A percentile compares a stretch with the other conserved stretches of the same genome.
Evolutionary conservation across 1,140 invertebrate genomes (phyloP).

Genomic region (Probaryconus sp.): DNA sequence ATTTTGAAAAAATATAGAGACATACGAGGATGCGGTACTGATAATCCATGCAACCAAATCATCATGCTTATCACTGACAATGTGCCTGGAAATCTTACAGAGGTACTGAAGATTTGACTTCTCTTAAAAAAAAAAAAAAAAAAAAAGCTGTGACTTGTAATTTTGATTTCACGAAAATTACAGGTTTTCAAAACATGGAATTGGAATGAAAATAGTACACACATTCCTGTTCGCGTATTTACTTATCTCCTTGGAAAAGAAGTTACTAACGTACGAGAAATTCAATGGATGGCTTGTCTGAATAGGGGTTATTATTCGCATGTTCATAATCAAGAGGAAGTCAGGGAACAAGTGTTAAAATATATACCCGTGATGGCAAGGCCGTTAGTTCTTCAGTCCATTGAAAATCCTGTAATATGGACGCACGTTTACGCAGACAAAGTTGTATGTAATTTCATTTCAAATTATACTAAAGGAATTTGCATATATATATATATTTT

Average conservation of each 20-base stretch:
- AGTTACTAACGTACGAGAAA: constrained; percentile 93
- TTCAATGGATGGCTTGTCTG: constrained; percentile 96
- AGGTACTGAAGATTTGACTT: constrained; percentile 71
- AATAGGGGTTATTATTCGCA: constrained; percentile 97
- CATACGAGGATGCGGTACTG: constrained; percentile 78
- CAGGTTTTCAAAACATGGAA: constrained; percentile 92
- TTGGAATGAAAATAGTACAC: constrained; percentile 81
- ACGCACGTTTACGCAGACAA: constrained; percentile 92
- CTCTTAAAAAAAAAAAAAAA: not conserved
- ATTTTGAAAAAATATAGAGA: constrained; percentile 85
- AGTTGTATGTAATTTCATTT: constrained; percentile 80
- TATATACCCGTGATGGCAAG: constrained; percentile 94
- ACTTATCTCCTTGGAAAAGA: constrained; percentile 98
- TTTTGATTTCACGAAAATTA: not conserved
- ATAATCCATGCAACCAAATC: constrained; percentile 93
- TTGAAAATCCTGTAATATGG: constrained; percentile 90
- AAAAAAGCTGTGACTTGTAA: not conserved
- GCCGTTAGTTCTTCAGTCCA: constrained; percentile 88
- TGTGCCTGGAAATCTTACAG: constrained; percentile 92
- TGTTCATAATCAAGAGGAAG: constrained; percentile 94
- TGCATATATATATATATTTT: not conserved
- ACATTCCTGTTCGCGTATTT: constrained; percentile 93
- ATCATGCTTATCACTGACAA: constrained; percentile 99
- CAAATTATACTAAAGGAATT: not conserved
- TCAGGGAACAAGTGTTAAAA: constrained; percentile 94